A percentile compares a stretch with the other conserved stretches of the same genome.
These are phyloP conservation scores for Arctocebus calabarensis DNA, from an alignment of 2,797 vertebrate genomes.

Conservation along the genomic window DNA sequence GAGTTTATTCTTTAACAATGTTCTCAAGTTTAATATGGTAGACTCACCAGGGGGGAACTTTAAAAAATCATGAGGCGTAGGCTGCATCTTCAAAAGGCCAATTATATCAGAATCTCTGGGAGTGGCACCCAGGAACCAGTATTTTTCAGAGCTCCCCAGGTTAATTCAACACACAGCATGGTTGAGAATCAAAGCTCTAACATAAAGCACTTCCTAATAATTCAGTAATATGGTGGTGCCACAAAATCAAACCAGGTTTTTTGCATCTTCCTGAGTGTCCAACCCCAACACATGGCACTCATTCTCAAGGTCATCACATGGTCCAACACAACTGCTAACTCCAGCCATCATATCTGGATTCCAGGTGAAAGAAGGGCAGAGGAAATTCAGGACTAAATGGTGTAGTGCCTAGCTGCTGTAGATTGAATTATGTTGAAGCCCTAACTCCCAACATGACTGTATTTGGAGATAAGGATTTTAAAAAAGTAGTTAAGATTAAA, in stretches of 20 bases:
- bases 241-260: neutral
- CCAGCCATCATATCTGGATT: neutral
- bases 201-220: neutral
- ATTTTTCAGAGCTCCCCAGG: neutral
- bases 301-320: neutral
- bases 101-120: neutral
- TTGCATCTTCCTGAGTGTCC: neutral
- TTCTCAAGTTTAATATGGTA: neutral
- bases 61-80: neutral
- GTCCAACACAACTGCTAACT: neutral
- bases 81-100: neutral
- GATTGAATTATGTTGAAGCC: neutral
- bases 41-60: neutral
- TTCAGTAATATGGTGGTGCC: neutral
- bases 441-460: neutral
- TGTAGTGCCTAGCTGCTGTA: neutral
- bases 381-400: neutral
- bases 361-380: neutral
- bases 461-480: neutral
- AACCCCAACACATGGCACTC: neutral
- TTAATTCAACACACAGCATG: neutral
- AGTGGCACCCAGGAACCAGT: neutral
- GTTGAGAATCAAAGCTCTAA: neutral
- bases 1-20: slow-evolving; percentile 8
- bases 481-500: neutral